Base-by-base conservation (phyloP, 2,113 vertebrate genomes). In the Porphyrio hochstetteri region DNA sequence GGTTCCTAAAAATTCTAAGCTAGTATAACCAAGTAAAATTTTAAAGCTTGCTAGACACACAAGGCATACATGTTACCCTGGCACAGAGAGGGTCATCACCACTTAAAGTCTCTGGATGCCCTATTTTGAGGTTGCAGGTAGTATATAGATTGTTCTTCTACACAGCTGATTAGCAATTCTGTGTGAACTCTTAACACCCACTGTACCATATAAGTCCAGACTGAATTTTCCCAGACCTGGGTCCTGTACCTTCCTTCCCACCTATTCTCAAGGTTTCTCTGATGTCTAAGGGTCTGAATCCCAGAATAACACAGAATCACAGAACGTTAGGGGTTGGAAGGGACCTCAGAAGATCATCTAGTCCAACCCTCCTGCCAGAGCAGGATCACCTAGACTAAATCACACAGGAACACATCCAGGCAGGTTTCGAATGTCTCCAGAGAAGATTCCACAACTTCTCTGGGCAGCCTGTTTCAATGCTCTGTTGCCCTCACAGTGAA, bases 1-100 rank as follows among this genome's bases (percentile, higher is more conserved):
- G 95, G 65, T 71, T 86, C 86, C 83, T 93, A 81, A 96, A 97
- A 97, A 79, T 90, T 86, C 11, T 36, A 90, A 86, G 72, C 40
- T 48, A 78, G 36, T 15, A 9, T 50, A 90, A 86, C 38, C 52
- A 44, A 48, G 42, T 21, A 25, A 77, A 81, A 94, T 21, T 31
- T 28, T 38, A 46, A 90, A 85, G 29, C 36, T 90, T 42, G 53
- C 55, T 42, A 56, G 42, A 10, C 36, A 40, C 46, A 33, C 16
- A 13, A 60, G 55, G 27, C 16, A 46, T 4, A 63, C 88, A 68
- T 0, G 5, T 33, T 57, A 61, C 60, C 21, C 38, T 20, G 33
- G 50, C 38, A 79, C 38, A 33, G 44, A 70, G 18, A 57, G 21
- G 28, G 56, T 44, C 48, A 63, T 11, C 35, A n/a, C 17, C 56